Evolutionary conservation across 2,888 invertebrate species (phyloP).

Genomic region (Cremastinae sp.): DNA sequence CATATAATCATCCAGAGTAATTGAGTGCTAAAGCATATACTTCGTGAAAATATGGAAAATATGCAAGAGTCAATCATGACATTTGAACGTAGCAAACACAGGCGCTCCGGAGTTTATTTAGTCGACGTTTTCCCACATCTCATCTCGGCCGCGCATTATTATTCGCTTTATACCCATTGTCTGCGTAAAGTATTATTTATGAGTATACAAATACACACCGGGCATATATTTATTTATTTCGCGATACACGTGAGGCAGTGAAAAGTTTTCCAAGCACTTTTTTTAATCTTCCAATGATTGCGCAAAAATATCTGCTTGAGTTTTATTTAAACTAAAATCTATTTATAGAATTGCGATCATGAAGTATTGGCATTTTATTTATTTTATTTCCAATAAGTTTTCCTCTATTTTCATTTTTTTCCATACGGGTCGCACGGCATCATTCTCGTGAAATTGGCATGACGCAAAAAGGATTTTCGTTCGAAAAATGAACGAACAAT

Average conservation of each 20-base stretch:
- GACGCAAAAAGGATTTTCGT: neutral
- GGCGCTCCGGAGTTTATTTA: slow-evolving; percentile 66
- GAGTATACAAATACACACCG: no score
- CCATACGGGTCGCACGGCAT: neutral
- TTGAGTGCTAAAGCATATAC: slow-evolving; percentile 60
- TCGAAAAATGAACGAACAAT: slow-evolving; percentile 28
- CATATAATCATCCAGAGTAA: slow-evolving; percentile 58
- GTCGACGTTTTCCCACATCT: slow-evolving; percentile 54
- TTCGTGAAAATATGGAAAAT: slow-evolving; percentile 65
- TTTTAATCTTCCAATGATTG: neutral
- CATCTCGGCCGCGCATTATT: slow-evolving; percentile 8
- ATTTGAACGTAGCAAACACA: slow-evolving; percentile 69
- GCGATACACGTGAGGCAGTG: slow-evolving; percentile 1
- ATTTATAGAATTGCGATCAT: no score
- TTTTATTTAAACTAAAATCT: no score
- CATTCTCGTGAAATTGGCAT: slow-evolving; percentile 13
- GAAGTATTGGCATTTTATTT: no score
- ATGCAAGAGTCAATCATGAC: slow-evolving; percentile 68
- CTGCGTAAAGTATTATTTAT: slow-evolving; percentile 16
- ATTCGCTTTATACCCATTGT: slow-evolving; percentile 21
- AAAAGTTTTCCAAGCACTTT: slow-evolving; percentile 10
- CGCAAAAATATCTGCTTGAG: neutral
- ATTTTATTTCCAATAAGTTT: no score
- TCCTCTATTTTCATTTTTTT: neutral
- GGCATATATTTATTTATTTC: no score